Evolutionary conservation across 2,888 invertebrate genomes (phyloP).

Genomic region (Trachelus troglodyta): DNA sequence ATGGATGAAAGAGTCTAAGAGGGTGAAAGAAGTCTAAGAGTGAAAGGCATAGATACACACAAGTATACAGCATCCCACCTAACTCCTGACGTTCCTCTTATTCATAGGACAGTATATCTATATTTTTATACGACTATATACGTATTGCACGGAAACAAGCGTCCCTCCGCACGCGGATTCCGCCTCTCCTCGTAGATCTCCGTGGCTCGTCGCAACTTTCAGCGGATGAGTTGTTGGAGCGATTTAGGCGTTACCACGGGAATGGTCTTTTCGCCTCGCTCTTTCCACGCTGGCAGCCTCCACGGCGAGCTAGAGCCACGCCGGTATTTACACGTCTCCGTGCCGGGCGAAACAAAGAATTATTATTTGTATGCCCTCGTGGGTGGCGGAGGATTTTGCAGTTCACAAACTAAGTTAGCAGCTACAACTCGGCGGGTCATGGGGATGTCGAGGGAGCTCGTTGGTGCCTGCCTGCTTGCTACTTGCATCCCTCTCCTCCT

Average conservation of each 20-base stretch:
- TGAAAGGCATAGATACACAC: neutral
- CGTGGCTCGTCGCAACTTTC: constrained; percentile 54
- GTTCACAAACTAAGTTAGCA: constrained; percentile 64
- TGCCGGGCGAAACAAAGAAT: constrained; percentile 61
- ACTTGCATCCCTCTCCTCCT: constrained; percentile 19
- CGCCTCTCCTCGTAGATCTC: constrained; percentile 53
- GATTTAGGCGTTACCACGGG: constrained; percentile 61
- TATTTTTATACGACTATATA: neutral
- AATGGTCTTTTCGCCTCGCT: constrained; percentile 52
- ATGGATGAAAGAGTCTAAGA: neutral
- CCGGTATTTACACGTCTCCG: constrained; percentile 63
- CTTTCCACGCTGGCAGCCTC: constrained; percentile 30
- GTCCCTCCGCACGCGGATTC: neutral
- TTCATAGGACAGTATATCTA: neutral
- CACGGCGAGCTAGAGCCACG: constrained; percentile 38
- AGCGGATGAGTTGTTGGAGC: constrained; percentile 64
- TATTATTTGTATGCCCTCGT: constrained; percentile 62
- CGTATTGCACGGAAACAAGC: neutral
- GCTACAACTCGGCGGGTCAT: constrained; percentile 49
- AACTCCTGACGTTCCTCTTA: neutral
- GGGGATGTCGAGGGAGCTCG: constrained; percentile 26
- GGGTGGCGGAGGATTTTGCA: constrained; percentile 62
- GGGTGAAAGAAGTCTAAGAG: neutral
- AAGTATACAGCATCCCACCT: neutral
- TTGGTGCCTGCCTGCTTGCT: constrained; percentile 22